Percentiles rank a stretch among this genome's conserved stretches.
Conservation (phyloP, 2,888 invertebrate species). For the Harpalus rufipes region DNA sequence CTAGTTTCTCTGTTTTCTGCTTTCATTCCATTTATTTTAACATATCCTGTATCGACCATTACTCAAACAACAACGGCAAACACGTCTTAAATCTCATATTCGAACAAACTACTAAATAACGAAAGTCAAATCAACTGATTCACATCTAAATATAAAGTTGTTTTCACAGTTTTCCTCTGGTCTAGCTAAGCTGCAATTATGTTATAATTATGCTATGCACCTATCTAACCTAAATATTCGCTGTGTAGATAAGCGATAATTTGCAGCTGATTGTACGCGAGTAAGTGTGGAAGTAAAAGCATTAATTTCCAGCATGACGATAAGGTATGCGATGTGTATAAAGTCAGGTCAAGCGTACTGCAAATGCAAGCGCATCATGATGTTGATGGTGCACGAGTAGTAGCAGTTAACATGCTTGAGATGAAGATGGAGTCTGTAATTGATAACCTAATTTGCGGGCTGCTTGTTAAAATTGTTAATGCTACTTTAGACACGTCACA, state of each 20-base stretch:
- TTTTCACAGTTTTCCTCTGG: slow-evolving; percentile 7
- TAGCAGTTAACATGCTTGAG: slow-evolving; percentile 19
- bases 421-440: slow-evolving; percentile 25
- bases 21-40: slow-evolving; percentile 10
- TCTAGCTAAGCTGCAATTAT: not conserved
- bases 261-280: slow-evolving; percentile 24
- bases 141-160: slow-evolving; percentile 25
- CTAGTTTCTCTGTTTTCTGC: not conserved
- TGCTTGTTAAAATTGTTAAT: slow-evolving; percentile 18
- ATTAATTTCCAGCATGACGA: slow-evolving; percentile 45
- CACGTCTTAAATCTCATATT: slow-evolving; percentile 3
- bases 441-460: slow-evolving; percentile 46
- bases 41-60: not conserved
- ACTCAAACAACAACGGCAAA: slow-evolving; percentile 7
- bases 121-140: slow-evolving; percentile 21
- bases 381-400: too few species aligned
- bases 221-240: slow-evolving; percentile 45
- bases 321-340: slow-evolving; percentile 44
- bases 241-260: slow-evolving; percentile 4
- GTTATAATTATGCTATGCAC: slow-evolving; percentile 22
- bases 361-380: not conserved
- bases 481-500: slow-evolving; percentile 12
- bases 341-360: slow-evolving; percentile 41
- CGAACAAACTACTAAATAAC: not conserved
- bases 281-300: slow-evolving; percentile 49